A percentile compares a stretch with the other conserved stretches of the same genome.
These are phyloP conservation scores for Catharus ustulatus DNA, from an alignment of 2,797 vertebrate species.

Conservation along the genomic window DNA sequence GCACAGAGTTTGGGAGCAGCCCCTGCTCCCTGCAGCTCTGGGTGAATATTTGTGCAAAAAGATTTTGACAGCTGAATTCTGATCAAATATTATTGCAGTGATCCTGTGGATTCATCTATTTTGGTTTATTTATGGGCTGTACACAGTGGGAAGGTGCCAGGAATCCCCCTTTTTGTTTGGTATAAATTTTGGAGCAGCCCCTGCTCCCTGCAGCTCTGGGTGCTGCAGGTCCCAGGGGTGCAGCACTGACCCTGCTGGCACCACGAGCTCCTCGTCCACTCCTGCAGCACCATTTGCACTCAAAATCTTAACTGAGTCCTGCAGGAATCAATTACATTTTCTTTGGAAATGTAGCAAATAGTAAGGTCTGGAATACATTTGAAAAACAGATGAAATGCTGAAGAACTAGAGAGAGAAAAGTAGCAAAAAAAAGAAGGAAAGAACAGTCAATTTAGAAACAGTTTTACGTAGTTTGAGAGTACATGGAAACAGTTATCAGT, in stretches of 20 bases:
- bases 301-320: constrained; percentile 1
- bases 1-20: background rate
- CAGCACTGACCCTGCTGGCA: background rate
- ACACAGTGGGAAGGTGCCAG: background rate
- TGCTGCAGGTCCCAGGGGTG: background rate
- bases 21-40: background rate
- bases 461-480: background rate
- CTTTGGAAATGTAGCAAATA: background rate
- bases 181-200: background rate
- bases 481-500: background rate
- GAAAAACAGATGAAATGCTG: background rate
- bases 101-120: background rate
- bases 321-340: background rate
- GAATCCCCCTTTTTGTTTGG: background rate
- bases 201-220: background rate
- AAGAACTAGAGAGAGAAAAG: background rate
- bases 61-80: background rate
- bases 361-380: background rate
- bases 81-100: background rate
- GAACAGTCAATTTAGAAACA: background rate
- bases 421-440: background rate
- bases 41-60: background rate
- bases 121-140: background rate
- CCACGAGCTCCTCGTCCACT: background rate
- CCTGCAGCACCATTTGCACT: background rate